Conservation (phyloP, 2,888 invertebrate genomes). For the Cremastinae sp. region DNA sequence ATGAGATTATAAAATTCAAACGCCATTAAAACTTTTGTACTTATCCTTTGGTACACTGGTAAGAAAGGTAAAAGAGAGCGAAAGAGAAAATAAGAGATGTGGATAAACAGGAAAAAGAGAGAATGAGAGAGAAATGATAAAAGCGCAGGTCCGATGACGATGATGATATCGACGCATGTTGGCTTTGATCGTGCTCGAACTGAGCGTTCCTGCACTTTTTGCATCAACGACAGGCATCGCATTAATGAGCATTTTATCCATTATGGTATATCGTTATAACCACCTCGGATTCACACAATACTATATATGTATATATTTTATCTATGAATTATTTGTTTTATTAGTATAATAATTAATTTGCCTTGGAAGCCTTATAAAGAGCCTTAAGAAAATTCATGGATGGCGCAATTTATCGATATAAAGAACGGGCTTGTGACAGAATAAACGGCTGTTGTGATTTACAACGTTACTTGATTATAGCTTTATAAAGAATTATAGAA, state of each 20-base stretch:
- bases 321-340: not conserved
- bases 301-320: not conserved
- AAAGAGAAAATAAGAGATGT: too few relatives aligned
- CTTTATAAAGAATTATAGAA: conserved; percentile 28
- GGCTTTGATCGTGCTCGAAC: too few relatives aligned
- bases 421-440: conserved; percentile 9
- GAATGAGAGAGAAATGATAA: too few relatives aligned
- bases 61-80: conserved; percentile 46
- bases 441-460: conserved; percentile 20
- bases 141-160: too few relatives aligned
- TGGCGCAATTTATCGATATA: conserved; percentile 23
- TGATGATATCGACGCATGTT: too few relatives aligned
- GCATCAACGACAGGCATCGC: not conserved
- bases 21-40: conserved; percentile 69
- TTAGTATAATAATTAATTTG: conserved; percentile 15
- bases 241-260: not conserved
- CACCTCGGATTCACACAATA: not conserved
- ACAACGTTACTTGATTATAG: conserved; percentile 39
- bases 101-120: not conserved
- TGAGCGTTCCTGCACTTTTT: too few relatives aligned
- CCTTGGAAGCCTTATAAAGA: conserved; percentile 3
- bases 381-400: not conserved
- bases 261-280: conserved; percentile 2
- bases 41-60: conserved; percentile 66
- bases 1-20: conserved; percentile 58